phyloP scores from a whole-genome alignment of 1,140 invertebrate genomes.

The Ips typographus region DNA sequence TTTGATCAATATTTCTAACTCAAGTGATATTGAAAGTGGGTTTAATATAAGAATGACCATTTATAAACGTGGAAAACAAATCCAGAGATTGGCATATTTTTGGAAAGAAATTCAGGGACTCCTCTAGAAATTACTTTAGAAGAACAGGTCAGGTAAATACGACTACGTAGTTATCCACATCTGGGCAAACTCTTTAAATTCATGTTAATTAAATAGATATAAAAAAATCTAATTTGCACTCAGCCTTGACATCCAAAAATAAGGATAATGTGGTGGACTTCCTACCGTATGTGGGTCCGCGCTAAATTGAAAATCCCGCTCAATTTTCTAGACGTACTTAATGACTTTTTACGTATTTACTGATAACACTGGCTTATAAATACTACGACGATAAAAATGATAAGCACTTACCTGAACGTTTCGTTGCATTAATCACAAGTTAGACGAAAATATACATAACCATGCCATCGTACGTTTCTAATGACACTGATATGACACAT shows the following conservation, averaged over 20 bases:
- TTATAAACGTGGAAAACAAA: no score
- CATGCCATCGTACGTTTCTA: conserved; percentile 38
- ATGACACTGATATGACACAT: conserved; percentile 34
- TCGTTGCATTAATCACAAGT: conserved; percentile 38
- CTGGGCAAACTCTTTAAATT: no score
- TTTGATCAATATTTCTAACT: no score
- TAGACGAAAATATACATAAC: conserved; percentile 40
- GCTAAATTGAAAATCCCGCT: conserved; percentile 21
- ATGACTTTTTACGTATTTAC: conserved; percentile 14
- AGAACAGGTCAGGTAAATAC: no score
- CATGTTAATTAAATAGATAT: background rate
- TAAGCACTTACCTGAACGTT: conserved; percentile 41
- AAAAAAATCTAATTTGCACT: conserved; percentile 20
- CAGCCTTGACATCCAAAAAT: conserved; percentile 37
- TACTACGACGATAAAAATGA: conserved; percentile 7
- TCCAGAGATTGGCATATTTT: no score
- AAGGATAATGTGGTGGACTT: conserved; percentile 26
- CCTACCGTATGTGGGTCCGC: conserved; percentile 1
- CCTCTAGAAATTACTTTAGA: no score
- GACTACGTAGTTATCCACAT: no score
- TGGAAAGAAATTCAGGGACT: no score
- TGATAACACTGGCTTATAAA: conserved; percentile 20
- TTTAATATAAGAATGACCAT: no score
- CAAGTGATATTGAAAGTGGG: no score
- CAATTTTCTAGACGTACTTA: no score